Conservation (phyloP, 2,113 vertebrate species). For the Chionis minor region DNA sequence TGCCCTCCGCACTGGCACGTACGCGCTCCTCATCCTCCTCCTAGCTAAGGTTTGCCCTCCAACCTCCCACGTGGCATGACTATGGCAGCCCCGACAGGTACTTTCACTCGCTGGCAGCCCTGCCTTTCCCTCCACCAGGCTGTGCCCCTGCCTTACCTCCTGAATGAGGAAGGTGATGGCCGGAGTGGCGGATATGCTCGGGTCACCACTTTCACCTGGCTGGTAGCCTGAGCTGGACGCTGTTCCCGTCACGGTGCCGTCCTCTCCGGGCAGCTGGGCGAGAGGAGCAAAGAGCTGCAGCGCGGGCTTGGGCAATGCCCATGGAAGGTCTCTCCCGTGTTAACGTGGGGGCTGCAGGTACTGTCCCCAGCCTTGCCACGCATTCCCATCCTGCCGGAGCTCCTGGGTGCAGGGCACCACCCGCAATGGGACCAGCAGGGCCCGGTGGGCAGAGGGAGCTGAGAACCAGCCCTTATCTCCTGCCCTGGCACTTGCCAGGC, state of each 20-base stretch:
- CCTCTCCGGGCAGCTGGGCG: not conserved
- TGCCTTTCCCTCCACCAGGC: not conserved
- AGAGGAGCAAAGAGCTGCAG: not conserved
- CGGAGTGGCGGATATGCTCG: not conserved
- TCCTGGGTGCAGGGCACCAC: not conserved
- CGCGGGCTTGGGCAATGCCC: not conserved
- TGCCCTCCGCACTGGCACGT: not conserved
- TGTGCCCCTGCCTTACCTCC: conserved; percentile 74
- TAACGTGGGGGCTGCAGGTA: not conserved
- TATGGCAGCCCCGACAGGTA: not conserved
- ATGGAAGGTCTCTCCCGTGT: not conserved
- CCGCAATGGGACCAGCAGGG: not conserved
- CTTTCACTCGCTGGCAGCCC: not conserved
- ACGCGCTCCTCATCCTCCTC: not conserved
- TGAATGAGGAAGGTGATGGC: conserved; percentile 81
- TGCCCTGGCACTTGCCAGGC: not conserved
- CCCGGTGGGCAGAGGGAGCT: not conserved
- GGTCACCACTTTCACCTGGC: not conserved
- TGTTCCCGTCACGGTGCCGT: not conserved
- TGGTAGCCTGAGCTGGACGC: not conserved
- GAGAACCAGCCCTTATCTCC: not conserved
- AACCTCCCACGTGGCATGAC: accelerated
- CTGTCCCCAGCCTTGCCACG: not conserved
- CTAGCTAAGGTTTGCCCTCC: not conserved
- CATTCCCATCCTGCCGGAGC: not conserved